Base-by-base conservation (phyloP, 2,797 vertebrate species). In the Nannoperca obscura region DNA sequence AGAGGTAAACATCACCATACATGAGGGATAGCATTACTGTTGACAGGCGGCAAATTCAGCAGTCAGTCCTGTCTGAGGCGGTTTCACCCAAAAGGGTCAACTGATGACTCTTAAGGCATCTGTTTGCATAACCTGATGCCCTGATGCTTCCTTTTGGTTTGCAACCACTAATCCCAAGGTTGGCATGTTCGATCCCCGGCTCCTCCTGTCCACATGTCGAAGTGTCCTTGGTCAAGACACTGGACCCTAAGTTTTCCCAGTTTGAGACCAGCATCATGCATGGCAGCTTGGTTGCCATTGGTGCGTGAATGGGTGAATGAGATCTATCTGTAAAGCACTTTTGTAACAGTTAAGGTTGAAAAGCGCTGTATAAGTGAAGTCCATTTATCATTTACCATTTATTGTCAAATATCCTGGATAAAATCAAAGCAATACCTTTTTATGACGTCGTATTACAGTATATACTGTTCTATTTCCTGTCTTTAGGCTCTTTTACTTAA, bases 41-140 rank as follows among this genome's bases (percentile, higher is more conserved):
- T 69, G 81, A 87, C 84, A 81, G 78, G 47, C 2, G 54, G 67
- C 67, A 74, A 22, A 80, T 78, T 50, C 1, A 7, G 14, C 78
- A 88, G 85, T 69, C 80, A 74, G 54, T 55, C 50, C 61, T 19
- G 54, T 78, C 59, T 44, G 69, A 74, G 44, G 57, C 46, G 1
- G 34, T 22, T 64, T 65, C 72, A 63, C 61, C 27, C 36, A 1
- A 10, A 44, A 59, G 76, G 79, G 80, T 81, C 77, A 74, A 62
- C 60, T 50, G 63, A 69, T 52, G 68, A 68, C 66, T 76, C 70
- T 36, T 36, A 0, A 47, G 50, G 61, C 47, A 55, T 81, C 72
- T 64, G 79, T 83, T 73, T 77, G 57, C 40, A n/a, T 71, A 82
- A 90, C 81, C 81, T 83, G 67, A 44, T 78, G 71, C 79, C 40